Conservation (phyloP, 2,888 invertebrate species). For the Lingula anatina region DNA sequence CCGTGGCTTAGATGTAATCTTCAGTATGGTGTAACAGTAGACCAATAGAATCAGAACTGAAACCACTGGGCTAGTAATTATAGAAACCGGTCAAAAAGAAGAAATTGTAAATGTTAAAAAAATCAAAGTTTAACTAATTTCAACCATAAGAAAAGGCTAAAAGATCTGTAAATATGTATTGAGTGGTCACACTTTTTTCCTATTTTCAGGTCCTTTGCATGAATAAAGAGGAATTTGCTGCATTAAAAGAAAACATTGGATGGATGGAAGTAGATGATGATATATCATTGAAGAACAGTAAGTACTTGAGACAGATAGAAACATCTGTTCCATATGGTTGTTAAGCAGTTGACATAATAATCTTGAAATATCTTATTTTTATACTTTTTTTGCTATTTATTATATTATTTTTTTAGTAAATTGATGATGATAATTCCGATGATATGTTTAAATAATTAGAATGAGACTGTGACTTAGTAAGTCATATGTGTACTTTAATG, state of each 20-base stretch:
- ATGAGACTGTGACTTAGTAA: no score
- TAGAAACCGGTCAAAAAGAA: no score
- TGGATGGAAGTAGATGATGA: constrained; percentile 33
- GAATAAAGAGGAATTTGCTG: constrained; percentile 19
- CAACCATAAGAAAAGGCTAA: not conserved
- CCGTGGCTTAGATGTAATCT: no score
- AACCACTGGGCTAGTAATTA: no score
- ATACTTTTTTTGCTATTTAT: not conserved
- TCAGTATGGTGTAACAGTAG: no score
- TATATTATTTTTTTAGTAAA: not conserved
- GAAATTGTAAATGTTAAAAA: not conserved
- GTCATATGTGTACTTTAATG: not conserved
- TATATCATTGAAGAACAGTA: constrained; percentile 4
- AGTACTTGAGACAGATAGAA: not conserved
- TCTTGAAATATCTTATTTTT: not conserved
- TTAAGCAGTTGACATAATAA: no score
- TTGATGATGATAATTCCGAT: no score
- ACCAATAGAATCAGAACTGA: no score
- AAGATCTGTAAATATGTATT: not conserved
- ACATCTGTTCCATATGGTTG: no score
- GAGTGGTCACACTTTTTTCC: not conserved
- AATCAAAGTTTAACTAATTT: not conserved
- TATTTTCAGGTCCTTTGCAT: constrained; percentile 25
- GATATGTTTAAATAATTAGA: no score
- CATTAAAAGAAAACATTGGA: constrained; percentile 30